These are phyloP conservation scores for Hippopotamyrus pictus DNA, from an alignment of 2,797 vertebrate species.

Conservation along the genomic window DNA sequence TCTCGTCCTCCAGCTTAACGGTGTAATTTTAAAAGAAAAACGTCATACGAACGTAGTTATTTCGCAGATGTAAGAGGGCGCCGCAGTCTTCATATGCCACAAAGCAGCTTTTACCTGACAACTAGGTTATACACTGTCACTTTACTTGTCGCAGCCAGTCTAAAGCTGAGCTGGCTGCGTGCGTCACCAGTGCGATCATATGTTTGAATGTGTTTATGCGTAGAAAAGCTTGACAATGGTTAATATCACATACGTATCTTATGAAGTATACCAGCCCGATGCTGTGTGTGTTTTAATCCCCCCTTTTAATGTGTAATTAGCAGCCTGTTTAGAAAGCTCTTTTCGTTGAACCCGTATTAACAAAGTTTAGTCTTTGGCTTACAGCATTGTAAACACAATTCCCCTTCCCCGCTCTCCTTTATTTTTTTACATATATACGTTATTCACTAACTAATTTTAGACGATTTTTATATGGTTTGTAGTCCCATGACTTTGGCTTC, in stretches of 20 bases:
- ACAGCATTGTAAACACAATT: background rate
- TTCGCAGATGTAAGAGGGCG: background rate
- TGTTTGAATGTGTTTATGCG: background rate
- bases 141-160: background rate
- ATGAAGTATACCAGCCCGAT: background rate
- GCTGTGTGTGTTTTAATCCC: background rate
- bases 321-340: background rate
- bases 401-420: background rate
- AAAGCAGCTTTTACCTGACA: background rate
- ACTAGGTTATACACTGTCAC: background rate
- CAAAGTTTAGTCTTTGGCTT: background rate
- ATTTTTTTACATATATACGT: background rate
- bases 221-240: background rate
- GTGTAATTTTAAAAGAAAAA: background rate
- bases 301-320: background rate
- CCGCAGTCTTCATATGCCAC: background rate
- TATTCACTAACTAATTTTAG: background rate
- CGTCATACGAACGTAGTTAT: background rate
- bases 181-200: background rate
- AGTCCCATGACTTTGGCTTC: background rate
- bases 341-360: background rate
- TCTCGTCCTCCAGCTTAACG: background rate
- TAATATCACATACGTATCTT: background rate
- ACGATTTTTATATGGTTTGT: background rate
- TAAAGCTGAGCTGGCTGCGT: background rate